These are phyloP conservation scores for Hyphantria cunea DNA, from an alignment of 1,140 invertebrate genomes.

Conservation along the genomic window DNA sequence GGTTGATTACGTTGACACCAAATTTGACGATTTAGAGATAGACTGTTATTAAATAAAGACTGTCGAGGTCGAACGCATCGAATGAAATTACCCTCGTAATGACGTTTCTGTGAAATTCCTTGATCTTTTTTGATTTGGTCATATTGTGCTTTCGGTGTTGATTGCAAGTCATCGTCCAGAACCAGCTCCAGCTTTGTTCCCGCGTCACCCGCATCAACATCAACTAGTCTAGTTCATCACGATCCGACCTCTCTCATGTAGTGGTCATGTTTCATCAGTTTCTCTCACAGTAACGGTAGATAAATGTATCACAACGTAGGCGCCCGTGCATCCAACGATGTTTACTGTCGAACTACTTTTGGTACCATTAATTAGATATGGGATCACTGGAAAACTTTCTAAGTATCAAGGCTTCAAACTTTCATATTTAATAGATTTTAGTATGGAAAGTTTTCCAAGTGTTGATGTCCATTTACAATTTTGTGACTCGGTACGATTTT, in stretches of 20 bases:
- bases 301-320: slow-evolving; percentile 81
- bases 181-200: slow-evolving; percentile 56
- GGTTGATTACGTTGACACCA: slow-evolving; percentile 64
- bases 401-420: slow-evolving; percentile 45
- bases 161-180: slow-evolving; percentile 65
- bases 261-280: slow-evolving; percentile 68
- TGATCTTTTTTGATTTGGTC: slow-evolving; percentile 57
- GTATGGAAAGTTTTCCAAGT: slow-evolving; percentile 75
- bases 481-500: slow-evolving; percentile 46
- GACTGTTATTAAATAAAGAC: slow-evolving; percentile 71
- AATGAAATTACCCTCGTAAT: slow-evolving; percentile 58
- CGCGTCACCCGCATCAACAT: slow-evolving; percentile 61
- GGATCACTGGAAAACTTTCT: slow-evolving; percentile 73
- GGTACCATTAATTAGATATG: slow-evolving; percentile 46
- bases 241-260: slow-evolving; percentile 71
- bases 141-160: slow-evolving; percentile 77
- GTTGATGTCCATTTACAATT: slow-evolving; percentile 46
- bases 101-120: slow-evolving; percentile 57
- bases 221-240: slow-evolving; percentile 64
- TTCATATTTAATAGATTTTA: slow-evolving; percentile 55
- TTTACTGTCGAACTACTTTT: slow-evolving; percentile 52
- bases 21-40: slow-evolving; percentile 57
- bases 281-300: slow-evolving; percentile 75
- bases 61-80: slow-evolving; percentile 75
- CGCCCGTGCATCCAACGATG: slow-evolving; percentile 68